Conservation (phyloP, 53 echinoderm and acorn worm genomes). For the Crossaster papposus region DNA sequence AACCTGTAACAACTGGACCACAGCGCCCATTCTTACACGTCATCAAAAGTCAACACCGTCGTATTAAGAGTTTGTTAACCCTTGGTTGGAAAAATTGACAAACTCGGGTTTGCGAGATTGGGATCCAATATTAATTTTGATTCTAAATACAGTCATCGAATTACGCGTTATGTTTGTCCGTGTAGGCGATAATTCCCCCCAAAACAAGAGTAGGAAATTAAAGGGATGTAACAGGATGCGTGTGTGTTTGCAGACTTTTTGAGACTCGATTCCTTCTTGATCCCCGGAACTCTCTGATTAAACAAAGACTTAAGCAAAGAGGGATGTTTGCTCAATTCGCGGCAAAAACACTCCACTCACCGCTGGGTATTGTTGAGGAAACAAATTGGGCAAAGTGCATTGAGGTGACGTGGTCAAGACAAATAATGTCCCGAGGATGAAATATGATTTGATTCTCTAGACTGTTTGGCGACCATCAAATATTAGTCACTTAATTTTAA, state of each 20-base stretch:
- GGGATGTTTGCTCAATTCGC: constrained; percentile 14
- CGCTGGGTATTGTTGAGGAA: neutral
- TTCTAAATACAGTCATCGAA: neutral
- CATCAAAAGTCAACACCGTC: no score
- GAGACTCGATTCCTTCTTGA: neutral
- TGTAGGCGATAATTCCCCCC: neutral
- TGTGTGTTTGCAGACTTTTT: neutral
- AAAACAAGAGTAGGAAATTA: neutral
- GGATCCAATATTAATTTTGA: no score
- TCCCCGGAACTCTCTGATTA: neutral
- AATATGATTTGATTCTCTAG: neutral
- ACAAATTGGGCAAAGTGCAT: constrained; percentile 5
- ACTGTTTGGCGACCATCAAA: no score
- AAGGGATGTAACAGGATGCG: neutral
- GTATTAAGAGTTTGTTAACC: no score
- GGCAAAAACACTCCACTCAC: constrained; percentile 18
- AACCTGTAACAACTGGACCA: no score
- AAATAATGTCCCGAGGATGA: neutral
- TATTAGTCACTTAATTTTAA: no score
- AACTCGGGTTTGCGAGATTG: no score
- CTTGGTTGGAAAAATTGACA: no score
- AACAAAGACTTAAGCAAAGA: neutral
- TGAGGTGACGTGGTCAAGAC: neutral
- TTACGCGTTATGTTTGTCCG: neutral
- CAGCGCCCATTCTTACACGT: no score